Base-by-base conservation (phyloP, 2,888 invertebrate genomes). In the Drosophila kokeensis region DNA sequence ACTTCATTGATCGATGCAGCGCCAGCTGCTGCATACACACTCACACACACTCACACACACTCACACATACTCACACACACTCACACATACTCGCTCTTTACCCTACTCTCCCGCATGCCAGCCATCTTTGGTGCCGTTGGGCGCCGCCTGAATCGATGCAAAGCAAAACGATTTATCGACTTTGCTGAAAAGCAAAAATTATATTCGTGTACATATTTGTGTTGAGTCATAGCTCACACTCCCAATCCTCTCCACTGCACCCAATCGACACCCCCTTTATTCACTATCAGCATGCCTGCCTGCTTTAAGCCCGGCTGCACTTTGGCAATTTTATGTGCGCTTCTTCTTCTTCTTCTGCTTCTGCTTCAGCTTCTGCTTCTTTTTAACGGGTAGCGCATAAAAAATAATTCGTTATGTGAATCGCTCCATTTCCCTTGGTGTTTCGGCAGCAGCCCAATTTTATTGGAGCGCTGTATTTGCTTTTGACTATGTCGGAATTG, bases 401-500 rank as follows among this genome's bases (percentile, higher is more conserved):
- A 73, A 83, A 83, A 81, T 83, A 78, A 83, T 81, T 81, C 84
- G 74, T 69, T 83, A 83, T 81, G 81, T 75, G 81, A 69, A 67
- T 79, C 66, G 71, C 68, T 52, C 75, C 65, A 68, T 68, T 79
- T 80, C 69, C 68, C 80, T 30, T 50, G 52, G 49, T 54, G 50
- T 34, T 66, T 66, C 38, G 52, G 32, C 54, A 32, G 42, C 40
- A 53, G 38, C 60, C 63, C 45, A 67, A 42, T 32, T 42, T 42
- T 57, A 66, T 73, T 57, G 61, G 27, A 30, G 42, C n/a, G 53
- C 29, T 15, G 42, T 62, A 21, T 61, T 64, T 78, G 63, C 60
- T 66, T 55, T 64, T 65, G 42, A 52, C 67, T 49, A 62, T 40
- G 45, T 18, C 18, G 57, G 8, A 55, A 55, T 57, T 61, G 40